A percentile compares a stretch with the other conserved stretches of the same genome.
These are phyloP conservation scores for Bombus soroeensis DNA, from an alignment of 1,140 invertebrate species.

Conservation along the genomic window DNA sequence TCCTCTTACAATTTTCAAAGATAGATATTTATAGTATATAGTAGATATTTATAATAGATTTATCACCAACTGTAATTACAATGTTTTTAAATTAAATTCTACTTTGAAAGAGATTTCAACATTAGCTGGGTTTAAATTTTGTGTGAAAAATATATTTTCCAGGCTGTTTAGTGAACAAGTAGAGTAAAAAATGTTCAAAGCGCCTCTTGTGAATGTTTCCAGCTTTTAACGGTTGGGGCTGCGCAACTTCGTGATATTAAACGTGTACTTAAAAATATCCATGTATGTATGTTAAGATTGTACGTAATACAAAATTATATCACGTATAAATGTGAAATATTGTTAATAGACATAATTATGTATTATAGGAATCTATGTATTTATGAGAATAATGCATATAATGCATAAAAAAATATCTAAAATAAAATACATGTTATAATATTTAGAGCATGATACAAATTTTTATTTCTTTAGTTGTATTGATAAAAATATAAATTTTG, in stretches of 20 bases:
- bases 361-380: no score
- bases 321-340: background rate
- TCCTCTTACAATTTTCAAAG: background rate
- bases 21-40: background rate
- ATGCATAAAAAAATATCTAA: no score
- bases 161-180: background rate
- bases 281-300: background rate
- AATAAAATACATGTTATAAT: no score
- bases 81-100: background rate
- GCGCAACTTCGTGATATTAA: background rate
- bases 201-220: background rate
- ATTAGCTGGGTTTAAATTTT: background rate
- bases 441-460: background rate
- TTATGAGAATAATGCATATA: no score
- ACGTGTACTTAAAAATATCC: background rate
- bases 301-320: background rate
- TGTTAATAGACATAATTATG: background rate
- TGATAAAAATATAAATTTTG: background rate
- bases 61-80: background rate
- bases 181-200: background rate
- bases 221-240: background rate
- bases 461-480: background rate
- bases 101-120: background rate
- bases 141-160: slow-evolving; percentile 13
- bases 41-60: background rate